phyloP scores from a whole-genome alignment of 2,797 vertebrate species.

The Myoxocephalus aenaeus region DNA sequence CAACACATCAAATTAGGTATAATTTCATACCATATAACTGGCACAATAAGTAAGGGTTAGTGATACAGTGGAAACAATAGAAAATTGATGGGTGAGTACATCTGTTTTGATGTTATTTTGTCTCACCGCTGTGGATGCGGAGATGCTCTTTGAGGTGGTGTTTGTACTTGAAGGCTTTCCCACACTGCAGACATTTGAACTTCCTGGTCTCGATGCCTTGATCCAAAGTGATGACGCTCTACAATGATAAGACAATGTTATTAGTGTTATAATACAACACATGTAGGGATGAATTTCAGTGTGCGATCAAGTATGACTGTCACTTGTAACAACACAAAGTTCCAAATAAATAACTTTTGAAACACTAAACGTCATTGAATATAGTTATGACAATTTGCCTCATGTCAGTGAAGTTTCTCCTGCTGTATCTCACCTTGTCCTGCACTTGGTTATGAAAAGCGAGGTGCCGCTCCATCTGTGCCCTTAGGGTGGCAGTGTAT shows the following conservation, averaged over 20 bases:
- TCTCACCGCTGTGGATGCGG: conserved; percentile 89
- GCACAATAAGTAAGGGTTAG: conserved; percentile 62
- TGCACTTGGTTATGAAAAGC: conserved; percentile 81
- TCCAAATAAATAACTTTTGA: conserved; percentile 3
- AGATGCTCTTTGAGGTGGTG: conserved; percentile 91
- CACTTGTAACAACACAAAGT: neutral
- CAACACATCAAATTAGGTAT: conserved; percentile 46
- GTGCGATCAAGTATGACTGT: neutral
- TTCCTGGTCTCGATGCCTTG: conserved; percentile 84
- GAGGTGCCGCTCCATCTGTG: conserved; percentile 85
- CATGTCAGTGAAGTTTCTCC: neutral
- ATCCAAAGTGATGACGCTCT: conserved; percentile 76
- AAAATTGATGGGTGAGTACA: conserved; percentile 55
- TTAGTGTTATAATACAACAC: conserved; percentile 13
- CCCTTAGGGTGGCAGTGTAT: conserved; percentile 81
- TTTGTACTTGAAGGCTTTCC: conserved; percentile 91
- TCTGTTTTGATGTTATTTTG: conserved; percentile 62
- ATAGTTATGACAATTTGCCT: neutral
- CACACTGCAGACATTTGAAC: conserved; percentile 89
- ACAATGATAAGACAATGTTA: conserved; percentile 43
- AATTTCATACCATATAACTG: conserved; percentile 55
- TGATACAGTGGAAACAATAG: conserved; percentile 58
- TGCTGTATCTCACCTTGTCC: conserved; percentile 75
- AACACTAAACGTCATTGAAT: neutral
- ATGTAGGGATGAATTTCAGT: neutral